A percentile compares a stretch with the other conserved stretches of the same genome.
Evolutionary conservation across 2,888 invertebrate genomes (phyloP).

Genomic region (Heliconius erato): DNA sequence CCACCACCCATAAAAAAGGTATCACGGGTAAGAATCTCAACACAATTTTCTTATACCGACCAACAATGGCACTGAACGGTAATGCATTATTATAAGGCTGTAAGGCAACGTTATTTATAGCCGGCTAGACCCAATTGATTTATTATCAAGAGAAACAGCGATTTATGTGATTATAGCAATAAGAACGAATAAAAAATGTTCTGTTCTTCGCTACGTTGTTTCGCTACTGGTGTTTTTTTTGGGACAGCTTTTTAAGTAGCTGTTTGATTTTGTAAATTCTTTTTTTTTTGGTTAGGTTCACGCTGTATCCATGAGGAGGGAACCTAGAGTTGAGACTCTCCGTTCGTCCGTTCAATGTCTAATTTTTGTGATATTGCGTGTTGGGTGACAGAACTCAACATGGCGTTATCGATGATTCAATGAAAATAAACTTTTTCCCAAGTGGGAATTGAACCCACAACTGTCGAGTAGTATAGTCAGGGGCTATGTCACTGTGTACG

Average conservation of each 20-base stretch:
- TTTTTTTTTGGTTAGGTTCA: background rate
- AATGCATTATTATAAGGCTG: slow-evolving; percentile 60
- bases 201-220: background rate
- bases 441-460: no score
- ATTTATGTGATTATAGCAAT: slow-evolving; percentile 59
- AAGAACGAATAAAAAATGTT: slow-evolving; percentile 39
- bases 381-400: no score
- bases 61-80: slow-evolving; percentile 59
- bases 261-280: background rate
- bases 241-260: background rate
- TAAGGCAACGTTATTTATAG: slow-evolving; percentile 69
- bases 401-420: no score
- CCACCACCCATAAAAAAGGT: background rate
- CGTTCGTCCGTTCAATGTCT: no score
- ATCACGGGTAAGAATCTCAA: slow-evolving; percentile 1
- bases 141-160: slow-evolving; percentile 65
- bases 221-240: slow-evolving; percentile 17
- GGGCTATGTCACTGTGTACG: no score
- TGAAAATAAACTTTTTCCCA: no score
- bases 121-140: slow-evolving; percentile 69
- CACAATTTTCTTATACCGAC: slow-evolving; percentile 40
- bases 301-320: no score
- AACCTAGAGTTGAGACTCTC: no score
- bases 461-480: no score
- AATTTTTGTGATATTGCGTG: no score